phyloP scores from a whole-genome alignment of 2,888 invertebrate genomes.

The Volucella inanis region DNA sequence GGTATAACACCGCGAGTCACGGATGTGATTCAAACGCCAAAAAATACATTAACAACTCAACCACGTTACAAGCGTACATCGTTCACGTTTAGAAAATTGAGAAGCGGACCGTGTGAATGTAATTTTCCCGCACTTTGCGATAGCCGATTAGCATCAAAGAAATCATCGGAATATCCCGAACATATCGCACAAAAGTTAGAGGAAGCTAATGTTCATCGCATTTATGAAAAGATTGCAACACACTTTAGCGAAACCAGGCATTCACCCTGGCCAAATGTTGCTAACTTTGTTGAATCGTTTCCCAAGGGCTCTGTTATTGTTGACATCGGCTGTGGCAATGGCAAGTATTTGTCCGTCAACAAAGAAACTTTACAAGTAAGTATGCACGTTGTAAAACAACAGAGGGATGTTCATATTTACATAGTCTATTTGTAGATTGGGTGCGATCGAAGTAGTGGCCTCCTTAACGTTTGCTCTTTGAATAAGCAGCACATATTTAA shows the following conservation, averaged over 20 bases:
- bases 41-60: conserved; percentile 84
- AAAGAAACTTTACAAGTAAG: conserved; percentile 42
- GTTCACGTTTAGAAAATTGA: conserved; percentile 90
- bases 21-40: conserved; percentile 87
- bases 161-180: conserved; percentile 79
- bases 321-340: conserved; percentile 99
- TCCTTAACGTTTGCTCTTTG: conserved; percentile 86
- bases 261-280: conserved; percentile 96
- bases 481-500: conserved; percentile 88
- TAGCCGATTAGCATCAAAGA: conserved; percentile 79
- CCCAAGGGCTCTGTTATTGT: conserved; percentile 88
- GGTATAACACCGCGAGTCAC: conserved; percentile 93
- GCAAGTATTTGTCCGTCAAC: conserved; percentile 91
- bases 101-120: conserved; percentile 87
- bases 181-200: conserved; percentile 87
- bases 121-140: conserved; percentile 88
- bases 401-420: not conserved
- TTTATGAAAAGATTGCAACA: conserved; percentile 96
- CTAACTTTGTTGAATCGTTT: conserved; percentile 89
- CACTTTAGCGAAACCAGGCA: conserved; percentile 98
- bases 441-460: conserved; percentile 89
- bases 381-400: not conserved
- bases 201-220: conserved; percentile 90
- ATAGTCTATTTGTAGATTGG: conserved; percentile 86
- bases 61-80: conserved; percentile 88